These are phyloP conservation scores for Chelonus insularis DNA, from an alignment of 1,140 invertebrate genomes.

Conservation along the genomic window DNA sequence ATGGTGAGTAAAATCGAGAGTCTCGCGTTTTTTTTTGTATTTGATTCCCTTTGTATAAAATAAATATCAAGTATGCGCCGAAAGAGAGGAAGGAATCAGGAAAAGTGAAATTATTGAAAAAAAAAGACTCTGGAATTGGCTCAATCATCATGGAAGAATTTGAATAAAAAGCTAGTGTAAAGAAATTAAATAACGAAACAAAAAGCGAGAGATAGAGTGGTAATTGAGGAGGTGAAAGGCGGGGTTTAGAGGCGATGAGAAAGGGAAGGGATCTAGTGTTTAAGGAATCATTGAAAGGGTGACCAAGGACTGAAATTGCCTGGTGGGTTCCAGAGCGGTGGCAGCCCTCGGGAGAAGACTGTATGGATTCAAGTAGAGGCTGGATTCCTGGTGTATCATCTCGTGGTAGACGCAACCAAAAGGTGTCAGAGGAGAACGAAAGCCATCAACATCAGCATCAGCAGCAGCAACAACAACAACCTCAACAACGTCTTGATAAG, in stretches of 20 bases:
- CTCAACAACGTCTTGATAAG: slow-evolving; percentile 35
- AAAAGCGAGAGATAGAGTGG: slow-evolving; percentile 24
- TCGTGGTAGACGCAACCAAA: slow-evolving; percentile 44
- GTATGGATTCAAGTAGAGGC: slow-evolving; percentile 55
- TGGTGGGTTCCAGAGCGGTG: slow-evolving; percentile 62
- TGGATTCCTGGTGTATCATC: slow-evolving; percentile 49
- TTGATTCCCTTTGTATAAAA: not conserved
- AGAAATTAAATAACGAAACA: slow-evolving; percentile 22
- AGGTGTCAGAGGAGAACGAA: slow-evolving; percentile 40
- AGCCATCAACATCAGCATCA: slow-evolving; percentile 39
- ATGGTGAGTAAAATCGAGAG: slow-evolving; percentile 19
- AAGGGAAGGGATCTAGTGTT: slow-evolving; percentile 53
- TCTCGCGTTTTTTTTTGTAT: slow-evolving; percentile 4
- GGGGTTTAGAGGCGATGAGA: slow-evolving; percentile 14
- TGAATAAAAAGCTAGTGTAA: slow-evolving; percentile 12
- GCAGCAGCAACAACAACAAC: slow-evolving; percentile 36
- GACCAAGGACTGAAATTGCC: slow-evolving; percentile 61
- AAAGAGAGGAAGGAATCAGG: slow-evolving; percentile 3
- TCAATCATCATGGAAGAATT: slow-evolving; percentile 21
- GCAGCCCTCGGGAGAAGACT: slow-evolving; percentile 60
- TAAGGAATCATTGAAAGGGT: slow-evolving; percentile 55
- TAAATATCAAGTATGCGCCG: slow-evolving; percentile 15
- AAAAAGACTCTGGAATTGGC: slow-evolving; percentile 23
- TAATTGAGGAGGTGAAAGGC: slow-evolving; percentile 3
- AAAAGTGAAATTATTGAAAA: slow-evolving; percentile 22